phyloP scores from a whole-genome alignment of 2,113 vertebrate genomes.

The Piaya cayana region DNA sequence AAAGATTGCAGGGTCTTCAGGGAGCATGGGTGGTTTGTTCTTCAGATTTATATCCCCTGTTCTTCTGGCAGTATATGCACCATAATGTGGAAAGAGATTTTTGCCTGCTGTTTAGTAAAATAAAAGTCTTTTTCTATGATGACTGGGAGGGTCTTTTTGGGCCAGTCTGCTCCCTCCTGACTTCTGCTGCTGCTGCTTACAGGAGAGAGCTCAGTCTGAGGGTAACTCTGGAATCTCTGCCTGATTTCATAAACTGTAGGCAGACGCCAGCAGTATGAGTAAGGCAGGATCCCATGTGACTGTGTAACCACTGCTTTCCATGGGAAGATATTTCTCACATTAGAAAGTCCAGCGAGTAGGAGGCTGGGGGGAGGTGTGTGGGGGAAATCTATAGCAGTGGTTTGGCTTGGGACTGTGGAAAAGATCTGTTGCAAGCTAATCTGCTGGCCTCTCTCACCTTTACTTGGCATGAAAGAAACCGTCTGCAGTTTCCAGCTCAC shows the following conservation, averaged over 20 bases:
- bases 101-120: not conserved
- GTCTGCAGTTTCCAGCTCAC: not conserved
- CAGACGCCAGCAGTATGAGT: constrained; percentile 37
- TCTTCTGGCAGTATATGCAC: not conserved
- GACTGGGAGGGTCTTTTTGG: not conserved
- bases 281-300: constrained; percentile 45
- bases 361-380: too few species aligned
- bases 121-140: not conserved
- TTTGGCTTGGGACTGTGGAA: constrained; percentile 50
- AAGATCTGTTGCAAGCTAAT: not conserved
- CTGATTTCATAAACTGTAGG: not conserved
- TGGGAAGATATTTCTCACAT: constrained; percentile 50
- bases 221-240: constrained; percentile 25
- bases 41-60: not conserved
- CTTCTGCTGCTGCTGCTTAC: not conserved
- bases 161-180: not conserved
- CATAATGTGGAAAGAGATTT: not conserved
- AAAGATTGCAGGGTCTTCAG: not conserved
- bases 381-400: not conserved
- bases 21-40: not conserved
- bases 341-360: constrained; percentile 34
- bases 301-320: constrained; percentile 28
- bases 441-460: constrained; percentile 28
- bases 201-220: not conserved
- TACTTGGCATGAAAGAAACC: not conserved